phyloP scores from a whole-genome alignment of 64 coral and sea anemone genomes.

The Cladopsammia gracilis region DNA sequence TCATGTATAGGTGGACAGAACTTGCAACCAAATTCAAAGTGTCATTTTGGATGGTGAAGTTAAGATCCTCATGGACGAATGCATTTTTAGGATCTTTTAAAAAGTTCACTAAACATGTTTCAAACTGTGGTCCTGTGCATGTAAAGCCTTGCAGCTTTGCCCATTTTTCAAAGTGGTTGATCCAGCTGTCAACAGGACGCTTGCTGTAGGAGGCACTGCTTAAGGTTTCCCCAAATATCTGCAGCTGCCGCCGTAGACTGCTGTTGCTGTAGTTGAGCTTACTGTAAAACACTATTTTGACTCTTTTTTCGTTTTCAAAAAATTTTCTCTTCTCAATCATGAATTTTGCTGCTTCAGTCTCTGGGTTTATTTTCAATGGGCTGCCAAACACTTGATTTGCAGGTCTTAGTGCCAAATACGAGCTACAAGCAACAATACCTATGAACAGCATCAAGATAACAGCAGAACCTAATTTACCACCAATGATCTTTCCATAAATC shows the following conservation, averaged over 20 bases:
- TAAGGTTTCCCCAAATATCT: slow-evolving; percentile 14
- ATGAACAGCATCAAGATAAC: slow-evolving; percentile 45
- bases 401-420: neutral
- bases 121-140: slow-evolving; percentile 49
- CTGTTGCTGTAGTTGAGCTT: slow-evolving; percentile 16
- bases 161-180: slow-evolving; percentile 52
- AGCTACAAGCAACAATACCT: slow-evolving; percentile 32
- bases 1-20: slow-evolving; percentile 56
- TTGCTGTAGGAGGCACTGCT: slow-evolving; percentile 22
- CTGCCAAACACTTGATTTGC: slow-evolving; percentile 11
- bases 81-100: slow-evolving; percentile 31
- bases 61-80: slow-evolving; percentile 37
- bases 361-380: neutral
- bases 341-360: neutral
- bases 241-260: slow-evolving; percentile 19
- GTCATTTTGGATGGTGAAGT: slow-evolving; percentile 15
- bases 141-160: slow-evolving; percentile 2
- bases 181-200: slow-evolving; percentile 62
- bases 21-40: slow-evolving; percentile 10
- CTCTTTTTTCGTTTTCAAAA: slow-evolving; percentile 54
- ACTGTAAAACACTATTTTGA: slow-evolving; percentile 40
- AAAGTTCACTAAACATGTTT: slow-evolving; percentile 53
- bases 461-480: neutral
- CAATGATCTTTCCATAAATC: slow-evolving; percentile 24
- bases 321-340: slow-evolving; percentile 16